These are phyloP conservation scores for Bos javanicus DNA, from an alignment of 2,113 vertebrate genomes.

Conservation along the genomic window DNA sequence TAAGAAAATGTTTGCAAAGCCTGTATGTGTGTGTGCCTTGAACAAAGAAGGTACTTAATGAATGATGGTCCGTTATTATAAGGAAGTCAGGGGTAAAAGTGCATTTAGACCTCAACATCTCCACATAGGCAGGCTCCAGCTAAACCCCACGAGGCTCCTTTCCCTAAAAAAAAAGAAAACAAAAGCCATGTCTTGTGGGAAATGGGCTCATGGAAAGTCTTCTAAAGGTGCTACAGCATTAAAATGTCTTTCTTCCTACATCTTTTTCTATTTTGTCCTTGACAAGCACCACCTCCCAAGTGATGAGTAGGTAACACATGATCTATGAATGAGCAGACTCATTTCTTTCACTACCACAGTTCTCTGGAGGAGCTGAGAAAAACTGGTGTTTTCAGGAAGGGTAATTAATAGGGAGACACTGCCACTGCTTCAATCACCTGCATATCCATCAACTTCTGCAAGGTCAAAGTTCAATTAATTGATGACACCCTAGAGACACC, in stretches of 20 bases:
- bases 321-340: conserved; percentile 67
- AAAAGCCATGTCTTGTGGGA: conserved; percentile 5
- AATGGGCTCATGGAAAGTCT: conserved; percentile 5
- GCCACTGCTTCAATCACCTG: conserved; percentile 82
- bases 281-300: conserved; percentile 68
- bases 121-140: not conserved
- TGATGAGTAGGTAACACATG: conserved; percentile 60
- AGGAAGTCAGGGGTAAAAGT: not conserved
- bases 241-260: conserved; percentile 37
- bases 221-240: not conserved
- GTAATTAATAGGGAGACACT: conserved; percentile 76
- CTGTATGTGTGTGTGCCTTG: not conserved
- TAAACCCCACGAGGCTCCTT: not conserved
- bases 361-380: conserved; percentile 76
- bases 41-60: not conserved
- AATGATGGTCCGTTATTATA: not conserved
- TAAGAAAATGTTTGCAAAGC: not conserved
- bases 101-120: conserved; percentile 22
- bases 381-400: conserved; percentile 68
- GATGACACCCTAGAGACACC: conserved; percentile 83
- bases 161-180: conserved; percentile 31
- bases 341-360: conserved; percentile 76
- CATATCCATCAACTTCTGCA: conserved; percentile 80
- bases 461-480: conserved; percentile 86
- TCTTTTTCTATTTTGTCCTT: conserved; percentile 37